A percentile compares a stretch with the other conserved stretches of the same genome.
These are phyloP conservation scores for Stegostoma tigrinum DNA, from an alignment of 2,113 vertebrate species.

Conservation along the genomic window DNA sequence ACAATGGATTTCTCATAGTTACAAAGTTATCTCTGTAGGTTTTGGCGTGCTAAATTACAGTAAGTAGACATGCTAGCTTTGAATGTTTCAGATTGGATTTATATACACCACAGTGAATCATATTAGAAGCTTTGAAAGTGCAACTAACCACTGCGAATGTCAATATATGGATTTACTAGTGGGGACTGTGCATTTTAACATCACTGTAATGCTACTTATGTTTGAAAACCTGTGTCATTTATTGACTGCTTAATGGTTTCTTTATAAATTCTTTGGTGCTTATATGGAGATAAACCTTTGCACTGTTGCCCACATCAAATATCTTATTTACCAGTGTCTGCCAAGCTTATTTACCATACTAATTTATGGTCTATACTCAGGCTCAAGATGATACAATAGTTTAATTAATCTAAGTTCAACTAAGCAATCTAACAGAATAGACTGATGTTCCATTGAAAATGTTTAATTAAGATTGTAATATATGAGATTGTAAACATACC, in stretches of 20 bases:
- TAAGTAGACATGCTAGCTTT: not conserved
- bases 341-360: not conserved
- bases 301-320: not conserved
- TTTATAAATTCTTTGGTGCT: not conserved
- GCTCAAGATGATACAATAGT: not conserved
- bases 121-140: not conserved
- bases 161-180: slow-evolving; percentile 15
- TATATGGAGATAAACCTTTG: not conserved
- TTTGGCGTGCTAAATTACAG: not conserved
- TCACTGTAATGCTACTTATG: slow-evolving; percentile 22
- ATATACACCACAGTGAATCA: not conserved
- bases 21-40: not conserved
- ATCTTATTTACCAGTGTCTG: not conserved
- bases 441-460: not conserved
- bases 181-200: slow-evolving; percentile 32
- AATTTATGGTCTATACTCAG: not conserved
- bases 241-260: slow-evolving; percentile 27
- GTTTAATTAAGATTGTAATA: not conserved
- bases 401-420: not conserved
- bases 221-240: not conserved
- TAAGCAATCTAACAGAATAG: not conserved
- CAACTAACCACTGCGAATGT: not conserved
- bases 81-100: not conserved
- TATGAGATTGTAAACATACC: not conserved
- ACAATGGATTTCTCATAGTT: not conserved